Base-by-base conservation (phyloP, 2,888 invertebrate genomes). In the Andrena hattorfiana region DNA sequence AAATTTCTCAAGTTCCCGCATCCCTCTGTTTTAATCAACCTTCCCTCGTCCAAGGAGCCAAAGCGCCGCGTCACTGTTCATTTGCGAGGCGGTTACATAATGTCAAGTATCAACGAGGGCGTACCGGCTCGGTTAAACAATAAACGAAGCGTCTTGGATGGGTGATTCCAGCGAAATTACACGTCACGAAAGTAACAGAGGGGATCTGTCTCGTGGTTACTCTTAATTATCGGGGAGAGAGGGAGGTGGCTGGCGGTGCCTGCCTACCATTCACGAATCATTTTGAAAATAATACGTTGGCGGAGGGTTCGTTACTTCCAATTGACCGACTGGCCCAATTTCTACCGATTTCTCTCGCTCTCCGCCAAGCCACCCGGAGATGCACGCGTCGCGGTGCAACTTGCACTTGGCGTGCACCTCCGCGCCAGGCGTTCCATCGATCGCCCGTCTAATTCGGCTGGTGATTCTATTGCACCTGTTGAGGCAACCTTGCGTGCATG, bases 281-380 rank as follows among this genome's bases (percentile, higher is more conserved):
- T 87, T 87, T 85, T 81, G 56, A 59, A 87, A 87, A 87, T 85
- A 81, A 88, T 83, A 82, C 81, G 81, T 74, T 75, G 71, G 76
- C 85, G 62, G 78, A 77, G 78, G 83, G 80, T 87, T 85, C 82
- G 83, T 85, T 84, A 86, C 81, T 85, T 87, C 88, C 86, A 84
- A 86, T 87, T 86, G 88, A 85, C 88, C 88, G 85, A 88, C 83
- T 88, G 85, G 83, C 88, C 88, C 77, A 84, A 87, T 88, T 88
- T 85, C 87, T 20, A 67, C 71, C 83, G 87, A 84, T 86, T 87
- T 87, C 88, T 87, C 87, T 85, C 70, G 75, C 74, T 67, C 67
- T 56, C 66, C 67, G 63, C 32, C 62, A 60, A 64, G 64, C 64
- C 56, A 56, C 54, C 20, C 26, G n/a, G 54, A 32, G 32, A 73